Conservation (phyloP, 2,113 vertebrate genomes). For the Alethe castanea region DNA sequence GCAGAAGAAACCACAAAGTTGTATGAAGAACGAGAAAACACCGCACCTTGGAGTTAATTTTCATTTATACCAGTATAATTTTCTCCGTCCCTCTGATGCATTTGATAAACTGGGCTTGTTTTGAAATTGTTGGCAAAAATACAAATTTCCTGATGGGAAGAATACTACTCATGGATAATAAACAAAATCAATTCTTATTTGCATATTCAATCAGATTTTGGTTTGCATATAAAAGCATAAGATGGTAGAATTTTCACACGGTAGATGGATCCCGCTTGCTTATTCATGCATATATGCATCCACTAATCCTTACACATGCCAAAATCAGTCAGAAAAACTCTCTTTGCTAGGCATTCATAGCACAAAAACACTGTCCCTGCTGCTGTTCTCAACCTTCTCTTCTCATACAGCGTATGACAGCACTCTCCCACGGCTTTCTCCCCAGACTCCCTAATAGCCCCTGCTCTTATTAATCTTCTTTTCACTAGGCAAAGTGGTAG, state of each 20-base stretch:
- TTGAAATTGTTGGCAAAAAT: conserved; percentile 22
- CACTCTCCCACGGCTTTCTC: neutral
- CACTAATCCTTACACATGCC: conserved; percentile 43
- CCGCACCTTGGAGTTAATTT: neutral
- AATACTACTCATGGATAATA: conserved; percentile 47
- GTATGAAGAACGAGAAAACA: accelerated
- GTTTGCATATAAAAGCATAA: conserved; percentile 62
- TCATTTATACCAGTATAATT: neutral
- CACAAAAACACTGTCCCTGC: conserved; percentile 38
- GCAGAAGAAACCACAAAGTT: neutral
- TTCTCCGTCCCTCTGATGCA: conserved; percentile 11
- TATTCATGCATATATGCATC: conserved; percentile 49
- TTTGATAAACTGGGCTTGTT: conserved; percentile 41
- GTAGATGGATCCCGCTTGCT: conserved; percentile 41
- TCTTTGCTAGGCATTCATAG: conserved; percentile 28
- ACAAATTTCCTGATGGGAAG: conserved; percentile 40
- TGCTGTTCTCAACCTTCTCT: conserved; percentile 26
- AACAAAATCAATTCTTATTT: conserved; percentile 63
- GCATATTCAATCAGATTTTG: conserved; percentile 51
- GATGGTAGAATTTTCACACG: conserved; percentile 52
- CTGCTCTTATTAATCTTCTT: neutral
- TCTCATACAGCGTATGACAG: neutral
- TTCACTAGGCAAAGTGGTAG: neutral
- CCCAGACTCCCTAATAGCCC: neutral
- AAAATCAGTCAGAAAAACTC: conserved; percentile 46